Evolutionary conservation across 35 echinoderm and acorn worm species (phyloP).

Genomic region (Ophiothrix spiculata): DNA sequence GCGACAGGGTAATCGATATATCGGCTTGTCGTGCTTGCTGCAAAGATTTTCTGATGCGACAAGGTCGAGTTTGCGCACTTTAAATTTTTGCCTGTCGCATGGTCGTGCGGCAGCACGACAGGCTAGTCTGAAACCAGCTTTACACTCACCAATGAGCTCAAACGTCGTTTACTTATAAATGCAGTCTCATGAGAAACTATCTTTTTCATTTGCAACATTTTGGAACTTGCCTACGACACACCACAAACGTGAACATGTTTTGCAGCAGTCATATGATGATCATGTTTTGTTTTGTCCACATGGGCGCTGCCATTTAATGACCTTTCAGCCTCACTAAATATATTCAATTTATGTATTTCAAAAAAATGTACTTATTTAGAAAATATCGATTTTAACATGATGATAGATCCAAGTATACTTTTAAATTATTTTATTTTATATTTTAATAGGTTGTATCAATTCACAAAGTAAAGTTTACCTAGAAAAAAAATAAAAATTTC

Average conservation of each 20-base stretch:
- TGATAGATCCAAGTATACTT: too few relatives aligned
- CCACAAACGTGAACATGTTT: too few relatives aligned
- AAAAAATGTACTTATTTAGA: not conserved
- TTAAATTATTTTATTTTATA: not conserved
- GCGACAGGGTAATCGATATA: too few relatives aligned
- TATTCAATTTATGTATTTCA: not conserved
- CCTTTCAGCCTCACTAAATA: constrained; percentile 8
- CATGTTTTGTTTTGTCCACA: constrained; percentile 1
- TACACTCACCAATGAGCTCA: too few relatives aligned
- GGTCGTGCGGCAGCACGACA: too few relatives aligned
- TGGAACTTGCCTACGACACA: not conserved
- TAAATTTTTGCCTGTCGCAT: too few relatives aligned
- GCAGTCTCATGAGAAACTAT: not conserved
- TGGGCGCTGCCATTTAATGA: constrained; percentile 8
- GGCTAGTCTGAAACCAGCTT: too few relatives aligned
- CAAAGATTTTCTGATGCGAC: too few relatives aligned
- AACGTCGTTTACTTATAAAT: not conserved
- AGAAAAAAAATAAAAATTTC: not conserved
- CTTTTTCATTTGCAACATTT: not conserved
- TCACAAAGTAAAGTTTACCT: not conserved
- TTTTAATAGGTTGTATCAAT: too few relatives aligned
- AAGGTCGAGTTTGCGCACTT: too few relatives aligned
- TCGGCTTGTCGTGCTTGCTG: too few relatives aligned
- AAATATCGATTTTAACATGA: not conserved
- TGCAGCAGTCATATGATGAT: too few relatives aligned